These are phyloP conservation scores for Bombus sibiricus DNA, from an alignment of 1,140 invertebrate genomes.

Conservation along the genomic window DNA sequence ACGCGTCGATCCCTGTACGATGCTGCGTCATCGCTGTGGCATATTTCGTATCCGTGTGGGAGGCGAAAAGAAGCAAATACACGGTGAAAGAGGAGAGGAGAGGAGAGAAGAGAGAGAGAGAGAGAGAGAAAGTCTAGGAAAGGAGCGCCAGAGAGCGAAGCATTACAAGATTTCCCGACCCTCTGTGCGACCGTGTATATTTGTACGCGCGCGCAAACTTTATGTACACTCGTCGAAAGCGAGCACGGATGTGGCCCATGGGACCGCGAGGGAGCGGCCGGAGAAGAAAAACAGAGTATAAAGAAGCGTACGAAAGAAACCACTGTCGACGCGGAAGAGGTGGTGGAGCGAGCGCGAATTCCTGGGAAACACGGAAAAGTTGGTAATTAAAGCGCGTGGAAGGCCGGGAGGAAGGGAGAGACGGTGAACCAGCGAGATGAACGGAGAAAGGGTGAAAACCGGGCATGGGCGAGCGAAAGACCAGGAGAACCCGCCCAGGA, in stretches of 20 bases:
- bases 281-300: background rate
- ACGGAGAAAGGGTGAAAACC: background rate
- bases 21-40: no score
- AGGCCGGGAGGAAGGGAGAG: background rate
- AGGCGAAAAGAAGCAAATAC: no score
- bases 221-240: slow-evolving; percentile 26
- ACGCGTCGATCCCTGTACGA: no score
- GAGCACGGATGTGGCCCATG: slow-evolving; percentile 21
- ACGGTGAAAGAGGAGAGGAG: background rate
- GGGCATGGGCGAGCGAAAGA: slow-evolving; percentile 24
- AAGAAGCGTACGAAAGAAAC: slow-evolving; percentile 47
- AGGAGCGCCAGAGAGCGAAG: slow-evolving; percentile 7
- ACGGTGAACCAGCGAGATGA: background rate
- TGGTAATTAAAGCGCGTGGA: slow-evolving; percentile 71
- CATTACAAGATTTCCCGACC: slow-evolving; percentile 53
- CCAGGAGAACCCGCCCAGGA: slow-evolving; percentile 65
- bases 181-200: slow-evolving; percentile 33
- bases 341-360: slow-evolving; percentile 62
- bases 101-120: no score
- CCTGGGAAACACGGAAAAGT: slow-evolving; percentile 69
- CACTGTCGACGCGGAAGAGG: slow-evolving; percentile 54
- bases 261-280: background rate
- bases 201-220: slow-evolving; percentile 40
- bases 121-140: background rate
- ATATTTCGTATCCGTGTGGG: no score